Conservation (phyloP, 2,797 vertebrate genomes). For the Sorex maritimensis region DNA sequence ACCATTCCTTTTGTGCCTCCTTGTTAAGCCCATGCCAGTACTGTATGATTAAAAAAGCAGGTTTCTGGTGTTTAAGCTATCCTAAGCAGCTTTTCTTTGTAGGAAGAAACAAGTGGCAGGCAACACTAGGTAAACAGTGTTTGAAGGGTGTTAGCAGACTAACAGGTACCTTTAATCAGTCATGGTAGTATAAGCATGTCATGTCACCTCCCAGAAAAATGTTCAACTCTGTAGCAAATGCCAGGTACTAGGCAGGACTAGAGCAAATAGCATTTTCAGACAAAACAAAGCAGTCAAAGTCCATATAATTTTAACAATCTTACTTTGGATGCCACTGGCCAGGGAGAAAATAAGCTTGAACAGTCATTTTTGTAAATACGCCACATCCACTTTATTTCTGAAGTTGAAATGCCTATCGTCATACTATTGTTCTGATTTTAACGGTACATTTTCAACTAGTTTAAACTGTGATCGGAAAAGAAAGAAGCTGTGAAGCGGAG, state of each 20-base stretch:
- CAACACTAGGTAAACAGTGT: conserved; percentile 30
- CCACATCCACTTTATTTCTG: conserved; percentile 79
- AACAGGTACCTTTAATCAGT: conserved; percentile 39
- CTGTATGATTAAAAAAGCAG: conserved; percentile 72
- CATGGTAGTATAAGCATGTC: not conserved
- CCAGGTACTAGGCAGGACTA: conserved; percentile 17
- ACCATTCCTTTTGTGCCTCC: conserved; percentile 85
- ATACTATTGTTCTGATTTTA: conserved; percentile 76
- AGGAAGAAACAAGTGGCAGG: conserved; percentile 5
- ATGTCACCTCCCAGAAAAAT: not conserved
- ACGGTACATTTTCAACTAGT: conserved; percentile 80
- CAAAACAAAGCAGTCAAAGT: conserved; percentile 67
- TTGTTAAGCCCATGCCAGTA: conserved; percentile 86
- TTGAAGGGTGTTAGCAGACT: conserved; percentile 62
- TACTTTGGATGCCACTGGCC: conserved; percentile 77
- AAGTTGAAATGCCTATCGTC: conserved; percentile 76
- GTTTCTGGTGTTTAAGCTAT: conserved; percentile 60
- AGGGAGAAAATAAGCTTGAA: conserved; percentile 51
- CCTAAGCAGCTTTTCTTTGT: conserved; percentile 69
- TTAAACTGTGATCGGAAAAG: conserved; percentile 82
- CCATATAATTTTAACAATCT: conserved; percentile 65
- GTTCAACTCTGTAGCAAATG: not conserved
- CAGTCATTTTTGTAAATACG: conserved; percentile 67
- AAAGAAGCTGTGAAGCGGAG: conserved; percentile 79
- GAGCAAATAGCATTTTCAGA: conserved; percentile 60